These are phyloP conservation scores for Bombus fervidus DNA, from an alignment of 1,140 invertebrate species.

Conservation along the genomic window DNA sequence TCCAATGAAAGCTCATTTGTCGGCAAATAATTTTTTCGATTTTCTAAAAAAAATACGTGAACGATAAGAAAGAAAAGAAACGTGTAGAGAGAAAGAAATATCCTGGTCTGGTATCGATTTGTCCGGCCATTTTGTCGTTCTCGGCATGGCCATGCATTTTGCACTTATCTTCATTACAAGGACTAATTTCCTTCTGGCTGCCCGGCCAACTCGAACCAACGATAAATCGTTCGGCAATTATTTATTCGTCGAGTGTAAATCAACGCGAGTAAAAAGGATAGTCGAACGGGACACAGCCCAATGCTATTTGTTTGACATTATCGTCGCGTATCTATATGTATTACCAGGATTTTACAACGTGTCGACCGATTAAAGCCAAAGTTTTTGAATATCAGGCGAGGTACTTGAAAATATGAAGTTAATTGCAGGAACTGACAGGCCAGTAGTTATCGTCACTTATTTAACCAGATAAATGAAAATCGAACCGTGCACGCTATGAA, in stretches of 20 bases:
- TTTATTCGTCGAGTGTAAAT: conserved; percentile 4
- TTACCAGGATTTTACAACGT: not conserved
- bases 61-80: not conserved
- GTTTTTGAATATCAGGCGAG: not conserved
- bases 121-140: not conserved
- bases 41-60: not conserved
- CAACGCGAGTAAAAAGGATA: not conserved
- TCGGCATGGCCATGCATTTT: conserved; percentile 4
- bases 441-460: conserved; percentile 20
- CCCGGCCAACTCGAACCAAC: not conserved
- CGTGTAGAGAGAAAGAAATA: not conserved
- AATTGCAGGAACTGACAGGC: not conserved
- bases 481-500: not conserved
- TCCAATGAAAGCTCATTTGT: not conserved
- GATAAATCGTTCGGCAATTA: conserved; percentile 7
- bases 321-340: not conserved
- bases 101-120: not conserved
- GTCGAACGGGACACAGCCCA: not conserved
- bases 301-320: not conserved
- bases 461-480: conserved; percentile 25
- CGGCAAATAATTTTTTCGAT: not conserved
- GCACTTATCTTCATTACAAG: conserved; percentile 18
- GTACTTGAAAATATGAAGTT: not conserved
- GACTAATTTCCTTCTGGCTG: conserved; percentile 11
- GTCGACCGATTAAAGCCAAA: not conserved